These are phyloP conservation scores for Sebastes matsubarae DNA, from an alignment of 2,797 vertebrate species.

Conservation along the genomic window DNA sequence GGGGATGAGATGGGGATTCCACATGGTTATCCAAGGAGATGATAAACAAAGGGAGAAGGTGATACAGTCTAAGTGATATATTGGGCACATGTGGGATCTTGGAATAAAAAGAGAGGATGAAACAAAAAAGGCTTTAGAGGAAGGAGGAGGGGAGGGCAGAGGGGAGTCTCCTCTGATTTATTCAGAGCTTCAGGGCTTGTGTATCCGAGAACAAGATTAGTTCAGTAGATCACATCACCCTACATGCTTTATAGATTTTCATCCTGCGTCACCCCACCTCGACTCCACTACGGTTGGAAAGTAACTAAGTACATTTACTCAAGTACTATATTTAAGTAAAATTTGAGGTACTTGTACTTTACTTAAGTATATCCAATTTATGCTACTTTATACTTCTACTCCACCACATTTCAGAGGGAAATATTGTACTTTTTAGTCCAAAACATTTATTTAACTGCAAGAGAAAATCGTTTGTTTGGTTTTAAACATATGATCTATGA, in stretches of 20 bases:
- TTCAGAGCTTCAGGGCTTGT: constrained; percentile 75
- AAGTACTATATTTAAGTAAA: neutral
- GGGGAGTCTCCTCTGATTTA: constrained; percentile 78
- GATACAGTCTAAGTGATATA: constrained; percentile 93
- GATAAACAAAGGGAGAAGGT: constrained; percentile 90
- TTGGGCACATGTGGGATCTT: constrained; percentile 88
- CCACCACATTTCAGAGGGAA: neutral
- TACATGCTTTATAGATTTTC: constrained; percentile 70
- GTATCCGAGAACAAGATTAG: constrained; percentile 82
- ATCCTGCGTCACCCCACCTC: neutral
- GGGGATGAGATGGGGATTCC: constrained; percentile 96
- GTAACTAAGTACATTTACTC: neutral
- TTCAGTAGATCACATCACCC: constrained; percentile 83
- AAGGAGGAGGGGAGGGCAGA: constrained; percentile 11
- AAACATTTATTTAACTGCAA: neutral
- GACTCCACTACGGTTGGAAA: neutral
- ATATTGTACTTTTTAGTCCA: neutral
- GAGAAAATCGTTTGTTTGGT: neutral
- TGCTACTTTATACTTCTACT: neutral
- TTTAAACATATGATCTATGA: neutral
- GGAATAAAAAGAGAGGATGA: constrained; percentile 65
- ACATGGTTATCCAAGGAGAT: constrained; percentile 92
- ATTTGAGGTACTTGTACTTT: neutral
- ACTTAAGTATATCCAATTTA: neutral
- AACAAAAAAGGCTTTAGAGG: constrained; percentile 24